These are phyloP conservation scores for Xanthostigma xanthostigma DNA, from an alignment of 2,888 invertebrate genomes.

Conservation along the genomic window DNA sequence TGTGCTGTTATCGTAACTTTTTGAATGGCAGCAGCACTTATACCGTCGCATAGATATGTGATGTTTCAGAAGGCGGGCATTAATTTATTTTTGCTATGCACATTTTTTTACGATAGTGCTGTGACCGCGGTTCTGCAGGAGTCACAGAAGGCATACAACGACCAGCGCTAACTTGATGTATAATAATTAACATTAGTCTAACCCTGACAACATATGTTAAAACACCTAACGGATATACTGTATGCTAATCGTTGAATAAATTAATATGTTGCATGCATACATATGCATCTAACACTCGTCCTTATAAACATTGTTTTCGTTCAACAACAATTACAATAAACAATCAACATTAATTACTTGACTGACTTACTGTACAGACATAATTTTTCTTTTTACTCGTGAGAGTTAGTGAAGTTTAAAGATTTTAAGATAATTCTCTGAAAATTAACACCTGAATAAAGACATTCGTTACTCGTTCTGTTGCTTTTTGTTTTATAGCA, in stretches of 20 bases:
- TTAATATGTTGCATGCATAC: conserved; percentile 34
- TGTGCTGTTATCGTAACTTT: no score
- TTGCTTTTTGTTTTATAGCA: not conserved
- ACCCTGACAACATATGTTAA: conserved; percentile 26
- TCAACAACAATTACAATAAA: conserved; percentile 20
- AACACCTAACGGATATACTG: conserved; percentile 32
- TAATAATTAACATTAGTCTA: not conserved
- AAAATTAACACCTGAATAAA: conserved; percentile 30
- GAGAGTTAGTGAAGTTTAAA: conserved; percentile 33
- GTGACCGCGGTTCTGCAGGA: no score
- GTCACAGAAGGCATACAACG: not conserved
- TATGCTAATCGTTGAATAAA: conserved; percentile 34
- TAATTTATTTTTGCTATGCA: no score
- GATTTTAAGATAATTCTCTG: conserved; percentile 31
- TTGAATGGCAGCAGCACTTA: no score
- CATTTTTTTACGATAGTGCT: no score
- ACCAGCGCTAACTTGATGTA: not conserved
- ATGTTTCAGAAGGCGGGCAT: no score
- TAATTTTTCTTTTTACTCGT: conserved; percentile 33
- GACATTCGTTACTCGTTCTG: conserved; percentile 16
- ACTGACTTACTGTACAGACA: conserved; percentile 25
- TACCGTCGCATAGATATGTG: no score
- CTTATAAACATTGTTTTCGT: conserved; percentile 10
- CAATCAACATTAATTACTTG: conserved; percentile 17
- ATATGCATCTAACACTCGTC: conserved; percentile 27